Evolutionary conservation across 2,888 invertebrate species (phyloP), one percentile per base, ranked within the genome.

Genomic region (Drosophila yooni): DNA sequence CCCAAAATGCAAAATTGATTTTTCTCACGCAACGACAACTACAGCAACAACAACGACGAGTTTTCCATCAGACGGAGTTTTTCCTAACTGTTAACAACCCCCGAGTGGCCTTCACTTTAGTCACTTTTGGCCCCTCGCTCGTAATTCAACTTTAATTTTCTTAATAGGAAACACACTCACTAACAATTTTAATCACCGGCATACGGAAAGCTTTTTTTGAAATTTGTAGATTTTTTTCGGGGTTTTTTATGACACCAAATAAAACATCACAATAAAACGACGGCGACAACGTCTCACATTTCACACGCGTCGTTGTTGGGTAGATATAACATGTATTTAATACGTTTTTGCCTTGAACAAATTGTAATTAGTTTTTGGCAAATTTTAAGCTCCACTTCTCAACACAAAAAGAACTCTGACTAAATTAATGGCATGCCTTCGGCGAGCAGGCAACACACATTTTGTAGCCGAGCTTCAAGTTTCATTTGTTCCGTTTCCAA

Each of bases 1-100:
- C 51, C 51, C 60, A 50, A 74, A 80, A 80, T 77, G 80, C 75
- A 82, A 81, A 91, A 91, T 91, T 91, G 91, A 91, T 91, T 91
- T 91, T 92, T 92, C 90, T 88, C 90, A 90, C 85, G 86, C 90
- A 81, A 89, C 79, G 34, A 52, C 59, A 65, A 73, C 70, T 56
- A 66, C 68, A 72, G 68, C 68, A 38, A 53, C 34, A 38, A 54
- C 40, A 50, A 52, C 57, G 48, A 43, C 60, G 59, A 63, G 60
- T 85, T 88, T 88, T 77, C 71, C 67, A 57, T 72, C 72, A 59
- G 62, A 50, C 53, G 38, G 76, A 80, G 70, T 76, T 88, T 76
- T 78, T 56, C 50, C 52, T 43, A 11, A 57, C 58, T 43, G 25
- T 46, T 48, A 69, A 67, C 82, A 80, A 78, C 90, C 85, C 85